Evolutionary conservation across 2,797 vertebrate genomes (phyloP).

Genomic region (Coracias cyanogaster): DNA sequence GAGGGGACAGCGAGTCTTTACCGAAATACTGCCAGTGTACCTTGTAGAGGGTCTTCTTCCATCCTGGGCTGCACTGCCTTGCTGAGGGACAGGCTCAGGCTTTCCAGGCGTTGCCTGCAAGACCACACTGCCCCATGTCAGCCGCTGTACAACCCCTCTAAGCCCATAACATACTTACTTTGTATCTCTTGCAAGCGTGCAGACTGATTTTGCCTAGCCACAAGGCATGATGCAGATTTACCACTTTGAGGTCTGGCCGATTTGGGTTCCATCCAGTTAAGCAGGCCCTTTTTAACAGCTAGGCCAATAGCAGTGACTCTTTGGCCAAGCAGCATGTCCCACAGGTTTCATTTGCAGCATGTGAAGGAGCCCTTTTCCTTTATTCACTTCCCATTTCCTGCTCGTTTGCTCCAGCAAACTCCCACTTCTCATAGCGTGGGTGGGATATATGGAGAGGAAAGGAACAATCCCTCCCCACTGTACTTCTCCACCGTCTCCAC

Average conservation of each 20-base stretch:
- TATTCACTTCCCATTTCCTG: slow-evolving; percentile 20
- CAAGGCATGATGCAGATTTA: not conserved
- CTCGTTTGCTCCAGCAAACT: not conserved
- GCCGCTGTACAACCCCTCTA: not conserved
- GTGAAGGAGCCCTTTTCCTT: not conserved
- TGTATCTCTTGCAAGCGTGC: not conserved
- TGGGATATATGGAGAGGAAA: not conserved
- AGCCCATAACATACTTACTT: not conserved
- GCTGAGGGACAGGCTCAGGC: not conserved
- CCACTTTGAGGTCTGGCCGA: not conserved
- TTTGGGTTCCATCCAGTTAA: not conserved
- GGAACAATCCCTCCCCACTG: not conserved
- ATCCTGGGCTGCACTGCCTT: not conserved
- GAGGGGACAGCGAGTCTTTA: not conserved
- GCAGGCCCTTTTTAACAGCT: not conserved
- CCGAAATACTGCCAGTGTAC: not conserved
- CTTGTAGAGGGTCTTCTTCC: not conserved
- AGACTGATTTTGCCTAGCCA: not conserved
- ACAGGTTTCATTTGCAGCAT: accelerated
- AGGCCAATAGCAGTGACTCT: not conserved
- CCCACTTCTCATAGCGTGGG: not conserved
- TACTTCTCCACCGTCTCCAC: not conserved
- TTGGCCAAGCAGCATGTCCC: not conserved
- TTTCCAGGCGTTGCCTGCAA: not conserved
- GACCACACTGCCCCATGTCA: accelerated